Conservation (phyloP, 2,113 vertebrate species). For the Menura novaehollandiae region DNA sequence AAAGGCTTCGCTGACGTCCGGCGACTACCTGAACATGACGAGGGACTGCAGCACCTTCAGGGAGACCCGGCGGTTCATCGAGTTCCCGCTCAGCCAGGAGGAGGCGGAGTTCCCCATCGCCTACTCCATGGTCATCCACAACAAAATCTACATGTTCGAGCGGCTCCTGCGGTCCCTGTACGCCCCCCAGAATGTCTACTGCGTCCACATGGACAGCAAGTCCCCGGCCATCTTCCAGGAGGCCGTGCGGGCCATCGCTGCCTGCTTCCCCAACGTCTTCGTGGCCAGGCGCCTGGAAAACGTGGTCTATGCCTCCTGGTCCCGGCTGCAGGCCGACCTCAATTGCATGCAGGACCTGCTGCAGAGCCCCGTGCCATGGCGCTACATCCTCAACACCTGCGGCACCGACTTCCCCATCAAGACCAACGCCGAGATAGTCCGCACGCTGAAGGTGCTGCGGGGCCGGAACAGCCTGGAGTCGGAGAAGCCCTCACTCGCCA, state of each 20-base stretch:
- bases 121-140: slow-evolving; percentile 89
- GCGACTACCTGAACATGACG: slow-evolving; percentile 76
- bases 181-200: slow-evolving; percentile 89
- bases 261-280: slow-evolving; percentile 91
- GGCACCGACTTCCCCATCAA: slow-evolving; percentile 93
- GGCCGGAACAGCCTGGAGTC: slow-evolving; percentile 88
- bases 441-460: slow-evolving; percentile 72
- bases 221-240: slow-evolving; percentile 66
- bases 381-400: slow-evolving; percentile 89
- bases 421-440: slow-evolving; percentile 86
- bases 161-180: slow-evolving; percentile 84
- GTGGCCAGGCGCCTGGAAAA: slow-evolving; percentile 78
- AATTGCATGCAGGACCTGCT: slow-evolving; percentile 91
- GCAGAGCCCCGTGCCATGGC: slow-evolving; percentile 75
- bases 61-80: slow-evolving; percentile 72
- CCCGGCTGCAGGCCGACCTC: slow-evolving; percentile 88
- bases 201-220: slow-evolving; percentile 84
- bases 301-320: slow-evolving; percentile 89
- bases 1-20: slow-evolving; percentile 17
- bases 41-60: slow-evolving; percentile 76
- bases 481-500: slow-evolving; percentile 58
- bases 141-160: slow-evolving; percentile 92
- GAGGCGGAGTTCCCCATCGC: slow-evolving; percentile 85
- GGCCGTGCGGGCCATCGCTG: slow-evolving; percentile 76
- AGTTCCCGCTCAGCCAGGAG: slow-evolving; percentile 76